Conservation (phyloP, 2,888 invertebrate genomes). For the Machimus rusticus region DNA sequence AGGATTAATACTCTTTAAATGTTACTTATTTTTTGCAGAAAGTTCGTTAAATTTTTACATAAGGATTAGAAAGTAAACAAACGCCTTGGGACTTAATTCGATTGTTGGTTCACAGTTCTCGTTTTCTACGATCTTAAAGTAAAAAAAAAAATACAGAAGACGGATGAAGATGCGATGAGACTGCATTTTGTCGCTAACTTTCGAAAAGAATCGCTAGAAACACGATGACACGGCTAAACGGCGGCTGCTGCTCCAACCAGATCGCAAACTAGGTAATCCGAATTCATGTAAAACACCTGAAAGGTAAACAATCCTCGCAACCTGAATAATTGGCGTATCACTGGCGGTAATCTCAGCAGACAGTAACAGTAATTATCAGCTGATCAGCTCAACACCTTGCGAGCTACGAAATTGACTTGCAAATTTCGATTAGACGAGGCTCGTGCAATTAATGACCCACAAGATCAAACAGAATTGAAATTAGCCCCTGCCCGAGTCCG, state of each 20-base stretch:
- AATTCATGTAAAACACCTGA: constrained; percentile 17
- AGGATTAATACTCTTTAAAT: too few species aligned
- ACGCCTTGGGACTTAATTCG: too few species aligned
- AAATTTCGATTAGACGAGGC: constrained; percentile 41
- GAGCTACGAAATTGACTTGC: constrained; percentile 34
- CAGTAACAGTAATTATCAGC: constrained; percentile 37
- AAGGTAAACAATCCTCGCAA: background rate
- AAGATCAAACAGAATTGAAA: constrained; percentile 42
- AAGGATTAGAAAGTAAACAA: too few species aligned
- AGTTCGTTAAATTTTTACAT: too few species aligned
- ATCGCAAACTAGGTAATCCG: background rate
- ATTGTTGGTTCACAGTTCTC: background rate
- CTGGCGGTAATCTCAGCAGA: constrained; percentile 15
- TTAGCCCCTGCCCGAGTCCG: constrained; percentile 24
- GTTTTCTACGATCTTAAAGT: background rate
- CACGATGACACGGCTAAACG: background rate
- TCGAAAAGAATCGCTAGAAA: background rate
- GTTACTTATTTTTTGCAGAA: too few species aligned
- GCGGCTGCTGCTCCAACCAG: background rate
- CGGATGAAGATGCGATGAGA: background rate
- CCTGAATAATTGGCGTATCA: constrained; percentile 22
- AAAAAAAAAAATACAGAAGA: background rate
- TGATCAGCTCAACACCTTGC: constrained; percentile 39
- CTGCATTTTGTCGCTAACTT: background rate
- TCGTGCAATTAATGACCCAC: constrained; percentile 42